Evolutionary conservation across 2,888 invertebrate genomes (phyloP).

Genomic region (Cyclophora albipunctata): DNA sequence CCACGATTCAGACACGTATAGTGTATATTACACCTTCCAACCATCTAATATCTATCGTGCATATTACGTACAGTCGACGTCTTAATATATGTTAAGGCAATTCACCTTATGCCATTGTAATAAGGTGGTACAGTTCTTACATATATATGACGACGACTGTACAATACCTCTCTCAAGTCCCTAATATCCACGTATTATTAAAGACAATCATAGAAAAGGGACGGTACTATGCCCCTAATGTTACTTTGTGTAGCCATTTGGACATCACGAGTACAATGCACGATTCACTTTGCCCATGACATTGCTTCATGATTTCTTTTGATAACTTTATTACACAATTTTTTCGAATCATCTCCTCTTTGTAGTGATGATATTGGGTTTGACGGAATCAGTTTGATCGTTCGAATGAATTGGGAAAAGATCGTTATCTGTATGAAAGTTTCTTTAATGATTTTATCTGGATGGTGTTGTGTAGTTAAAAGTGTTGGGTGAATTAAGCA

Average conservation of each 20-base stretch:
- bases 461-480: too few species aligned
- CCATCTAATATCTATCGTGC: too few species aligned
- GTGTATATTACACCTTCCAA: too few species aligned
- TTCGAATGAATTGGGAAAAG: conserved; percentile 1
- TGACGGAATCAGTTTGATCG: conserved; percentile 13
- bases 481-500: too few species aligned
- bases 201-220: conserved; percentile 52
- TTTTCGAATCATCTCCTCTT: conserved; percentile 14
- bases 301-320: conserved; percentile 55
- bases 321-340: conserved; percentile 21
- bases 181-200: conserved; percentile 22
- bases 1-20: too few species aligned
- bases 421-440: neutral
- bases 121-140: too few species aligned
- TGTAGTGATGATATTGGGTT: conserved; percentile 7
- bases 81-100: too few species aligned
- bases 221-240: conserved; percentile 54
- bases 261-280: conserved; percentile 57
- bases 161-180: too few species aligned
- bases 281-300: conserved; percentile 60
- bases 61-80: too few species aligned
- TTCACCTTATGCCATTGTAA: too few species aligned
- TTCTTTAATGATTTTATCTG: too few species aligned
- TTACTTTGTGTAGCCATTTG: conserved; percentile 54
- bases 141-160: too few species aligned